A percentile compares a stretch with the other conserved stretches of the same genome.
Evolutionary conservation across 2,113 vertebrate species (phyloP).

Genomic region (Psephotus haematonotus): DNA sequence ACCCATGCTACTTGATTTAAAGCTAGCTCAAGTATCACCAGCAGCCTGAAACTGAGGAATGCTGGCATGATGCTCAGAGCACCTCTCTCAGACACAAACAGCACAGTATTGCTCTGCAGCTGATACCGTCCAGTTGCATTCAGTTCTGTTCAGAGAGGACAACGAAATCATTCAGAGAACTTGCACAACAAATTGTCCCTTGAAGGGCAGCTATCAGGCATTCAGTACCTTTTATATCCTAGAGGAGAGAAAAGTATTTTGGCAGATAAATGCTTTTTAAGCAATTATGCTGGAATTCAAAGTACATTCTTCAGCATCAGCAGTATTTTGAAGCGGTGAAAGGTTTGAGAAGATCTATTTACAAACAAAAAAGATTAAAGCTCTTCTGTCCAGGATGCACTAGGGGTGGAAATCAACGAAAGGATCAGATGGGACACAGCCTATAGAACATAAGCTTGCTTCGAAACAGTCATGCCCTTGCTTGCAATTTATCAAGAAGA

Average conservation of each 20-base stretch:
- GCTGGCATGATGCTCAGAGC: neutral
- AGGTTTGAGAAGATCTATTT: neutral
- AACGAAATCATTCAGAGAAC: neutral
- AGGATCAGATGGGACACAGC: neutral
- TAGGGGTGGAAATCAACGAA: neutral
- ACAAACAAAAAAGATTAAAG: conserved; percentile 12
- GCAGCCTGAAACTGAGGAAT: neutral
- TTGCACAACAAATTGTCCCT: neutral
- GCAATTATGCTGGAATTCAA: conserved; percentile 27
- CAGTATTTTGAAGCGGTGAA: neutral
- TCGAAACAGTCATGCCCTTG: neutral
- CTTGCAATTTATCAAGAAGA: neutral
- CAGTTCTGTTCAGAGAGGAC: neutral
- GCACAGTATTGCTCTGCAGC: neutral
- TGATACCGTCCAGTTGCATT: rapidly evolving
- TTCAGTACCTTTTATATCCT: neutral
- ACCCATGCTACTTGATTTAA: neutral
- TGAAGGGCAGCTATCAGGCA: neutral
- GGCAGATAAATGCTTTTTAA: neutral
- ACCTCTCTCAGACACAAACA: neutral
- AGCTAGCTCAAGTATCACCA: neutral
- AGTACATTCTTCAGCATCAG: neutral
- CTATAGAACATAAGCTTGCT: neutral
- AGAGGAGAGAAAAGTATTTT: neutral
- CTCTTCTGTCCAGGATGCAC: neutral